phyloP scores from a whole-genome alignment of 2,888 invertebrate genomes.

The Athrips mouffetella region DNA sequence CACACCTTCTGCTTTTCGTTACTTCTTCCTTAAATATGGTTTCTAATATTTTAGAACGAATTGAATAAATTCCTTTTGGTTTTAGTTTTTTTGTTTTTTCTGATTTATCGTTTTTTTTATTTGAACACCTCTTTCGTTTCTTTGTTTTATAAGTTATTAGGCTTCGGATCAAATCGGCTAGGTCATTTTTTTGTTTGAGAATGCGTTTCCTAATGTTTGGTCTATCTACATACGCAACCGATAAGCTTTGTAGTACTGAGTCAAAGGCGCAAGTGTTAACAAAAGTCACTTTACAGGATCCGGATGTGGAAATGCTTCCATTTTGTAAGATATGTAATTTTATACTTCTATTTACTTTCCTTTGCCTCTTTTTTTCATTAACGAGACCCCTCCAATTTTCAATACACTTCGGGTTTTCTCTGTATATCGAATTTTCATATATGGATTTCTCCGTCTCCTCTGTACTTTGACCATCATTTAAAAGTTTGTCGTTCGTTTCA shows the following conservation, averaged over 20 bases:
- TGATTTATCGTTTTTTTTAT: background rate
- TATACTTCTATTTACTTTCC: background rate
- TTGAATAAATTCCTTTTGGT: background rate
- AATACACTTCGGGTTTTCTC: background rate
- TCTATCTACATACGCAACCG: conserved; percentile 20
- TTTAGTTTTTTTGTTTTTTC: too few species aligned
- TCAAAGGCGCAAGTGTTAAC: conserved; percentile 22
- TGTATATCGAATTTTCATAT: background rate
- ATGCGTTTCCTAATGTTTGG: background rate
- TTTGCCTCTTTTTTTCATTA: background rate
- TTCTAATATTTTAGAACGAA: background rate
- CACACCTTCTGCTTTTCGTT: background rate
- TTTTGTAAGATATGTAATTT: background rate
- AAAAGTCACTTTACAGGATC: conserved; percentile 10
- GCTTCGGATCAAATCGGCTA: background rate
- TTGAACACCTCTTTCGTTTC: background rate
- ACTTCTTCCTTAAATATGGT: background rate
- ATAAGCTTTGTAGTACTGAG: conserved; percentile 21
- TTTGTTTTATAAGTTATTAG: background rate
- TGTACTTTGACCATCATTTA: too few species aligned
- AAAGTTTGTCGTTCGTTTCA: too few species aligned
- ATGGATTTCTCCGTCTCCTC: too few species aligned
- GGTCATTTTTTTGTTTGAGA: background rate
- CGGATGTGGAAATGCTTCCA: background rate
- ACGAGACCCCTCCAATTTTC: background rate